These are phyloP conservation scores for Sphecodes monilicornis DNA, from an alignment of 2,888 invertebrate genomes.

Conservation along the genomic window DNA sequence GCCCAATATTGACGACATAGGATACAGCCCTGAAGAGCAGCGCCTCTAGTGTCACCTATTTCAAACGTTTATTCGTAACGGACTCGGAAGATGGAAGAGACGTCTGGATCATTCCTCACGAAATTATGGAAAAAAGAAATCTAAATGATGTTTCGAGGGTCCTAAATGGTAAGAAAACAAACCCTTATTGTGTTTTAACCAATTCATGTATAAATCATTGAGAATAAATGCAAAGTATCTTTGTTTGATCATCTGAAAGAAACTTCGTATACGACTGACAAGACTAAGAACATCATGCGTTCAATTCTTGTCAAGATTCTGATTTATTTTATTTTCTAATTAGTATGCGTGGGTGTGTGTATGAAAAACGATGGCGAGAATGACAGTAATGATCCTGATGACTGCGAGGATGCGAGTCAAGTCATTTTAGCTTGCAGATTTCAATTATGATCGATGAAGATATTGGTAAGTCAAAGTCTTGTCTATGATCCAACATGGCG, in stretches of 20 bases:
- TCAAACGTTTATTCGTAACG: slow-evolving; percentile 9
- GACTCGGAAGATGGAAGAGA: neutral
- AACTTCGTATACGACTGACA: neutral
- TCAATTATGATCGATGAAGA: neutral
- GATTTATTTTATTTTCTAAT: neutral
- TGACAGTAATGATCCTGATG: neutral
- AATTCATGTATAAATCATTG: neutral
- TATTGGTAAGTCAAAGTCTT: neutral
- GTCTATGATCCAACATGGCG: neutral
- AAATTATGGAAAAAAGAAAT: neutral
- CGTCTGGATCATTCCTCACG: too few species aligned
- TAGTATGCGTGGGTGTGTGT: neutral
- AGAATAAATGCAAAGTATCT: neutral
- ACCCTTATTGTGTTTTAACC: neutral
- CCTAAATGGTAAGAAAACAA: neutral
- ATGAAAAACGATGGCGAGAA: neutral
- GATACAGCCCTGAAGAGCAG: neutral
- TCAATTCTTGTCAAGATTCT: neutral
- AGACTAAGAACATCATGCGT: neutral
- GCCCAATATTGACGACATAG: neutral
- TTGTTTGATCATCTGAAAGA: neutral
- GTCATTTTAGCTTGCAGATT: neutral
- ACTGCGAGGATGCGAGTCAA: neutral
- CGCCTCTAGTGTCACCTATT: neutral
- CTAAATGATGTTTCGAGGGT: neutral